Evolutionary conservation across 1,140 invertebrate species (phyloP).

Genomic region (Diuraphis noxia): DNA sequence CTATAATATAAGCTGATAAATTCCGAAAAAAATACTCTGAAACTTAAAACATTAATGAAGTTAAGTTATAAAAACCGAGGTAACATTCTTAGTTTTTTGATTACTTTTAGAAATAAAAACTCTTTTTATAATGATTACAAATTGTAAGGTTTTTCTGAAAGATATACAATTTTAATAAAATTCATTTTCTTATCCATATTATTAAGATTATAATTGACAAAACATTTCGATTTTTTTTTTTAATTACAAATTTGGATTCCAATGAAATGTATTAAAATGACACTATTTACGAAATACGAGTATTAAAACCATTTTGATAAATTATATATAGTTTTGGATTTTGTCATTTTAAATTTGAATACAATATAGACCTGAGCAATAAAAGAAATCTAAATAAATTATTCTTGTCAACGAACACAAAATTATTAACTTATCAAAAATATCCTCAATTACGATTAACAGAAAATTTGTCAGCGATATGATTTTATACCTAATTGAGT

Average conservation of each 20-base stretch:
- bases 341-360: background rate
- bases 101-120: background rate
- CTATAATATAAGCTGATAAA: background rate
- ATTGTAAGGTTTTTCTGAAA: background rate
- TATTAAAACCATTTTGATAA: background rate
- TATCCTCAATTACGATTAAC: background rate
- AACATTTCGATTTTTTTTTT: background rate
- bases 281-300: background rate
- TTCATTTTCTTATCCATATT: background rate
- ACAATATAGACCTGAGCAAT: too few species aligned
- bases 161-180: background rate
- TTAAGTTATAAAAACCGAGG: background rate
- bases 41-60: background rate
- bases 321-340: background rate
- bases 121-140: background rate
- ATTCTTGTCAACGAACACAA: background rate
- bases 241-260: background rate
- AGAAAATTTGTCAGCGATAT: background rate
- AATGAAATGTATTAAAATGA: background rate
- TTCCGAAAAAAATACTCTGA: background rate
- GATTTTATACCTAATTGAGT: background rate
- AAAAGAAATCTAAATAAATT: background rate
- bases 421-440: background rate
- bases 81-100: background rate
- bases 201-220: background rate